These are phyloP conservation scores for Cenopis cana DNA, from an alignment of 2,888 invertebrate species.

Conservation along the genomic window DNA sequence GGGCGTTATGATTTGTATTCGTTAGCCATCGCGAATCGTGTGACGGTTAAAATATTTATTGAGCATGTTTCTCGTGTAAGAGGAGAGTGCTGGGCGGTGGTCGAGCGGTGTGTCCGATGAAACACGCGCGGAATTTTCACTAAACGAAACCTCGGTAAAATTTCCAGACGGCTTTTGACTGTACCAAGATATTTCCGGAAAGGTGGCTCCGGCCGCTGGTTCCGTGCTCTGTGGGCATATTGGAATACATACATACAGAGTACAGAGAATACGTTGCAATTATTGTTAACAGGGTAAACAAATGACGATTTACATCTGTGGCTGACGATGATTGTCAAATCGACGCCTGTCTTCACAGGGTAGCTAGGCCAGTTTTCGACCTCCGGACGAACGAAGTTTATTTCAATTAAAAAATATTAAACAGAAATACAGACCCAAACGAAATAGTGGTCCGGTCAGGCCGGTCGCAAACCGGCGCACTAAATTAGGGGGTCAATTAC, in stretches of 20 bases:
- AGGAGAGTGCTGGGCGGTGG: slow-evolving; percentile 62
- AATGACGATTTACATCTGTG: slow-evolving; percentile 12
- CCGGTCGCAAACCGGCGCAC: too few relatives aligned
- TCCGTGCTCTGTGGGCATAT: slow-evolving; percentile 8
- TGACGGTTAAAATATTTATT: slow-evolving; percentile 56
- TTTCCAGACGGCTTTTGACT: slow-evolving; percentile 56
- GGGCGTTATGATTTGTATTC: slow-evolving; percentile 45
- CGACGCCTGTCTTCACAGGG: too few relatives aligned
- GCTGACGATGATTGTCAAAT: too few relatives aligned
- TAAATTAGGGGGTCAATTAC: too few relatives aligned
- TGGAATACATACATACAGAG: slow-evolving; percentile 23
- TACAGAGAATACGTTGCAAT: slow-evolving; percentile 5
- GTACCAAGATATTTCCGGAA: slow-evolving; percentile 45
- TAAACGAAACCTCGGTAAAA: slow-evolving; percentile 62
- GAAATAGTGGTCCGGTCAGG: too few relatives aligned
- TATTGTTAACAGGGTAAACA: slow-evolving; percentile 20
- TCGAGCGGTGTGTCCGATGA: slow-evolving; percentile 53
- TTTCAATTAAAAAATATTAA: too few relatives aligned
- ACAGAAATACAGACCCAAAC: too few relatives aligned
- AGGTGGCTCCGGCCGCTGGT: slow-evolving; percentile 2
- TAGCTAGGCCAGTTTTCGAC: too few relatives aligned
- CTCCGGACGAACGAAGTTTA: too few relatives aligned
- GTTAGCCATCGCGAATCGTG: slow-evolving; percentile 42
- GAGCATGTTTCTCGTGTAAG: slow-evolving; percentile 64
- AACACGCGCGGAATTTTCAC: slow-evolving; percentile 69